Conservation (phyloP, 2,797 vertebrate genomes). For the Protonibea diacanthus region DNA sequence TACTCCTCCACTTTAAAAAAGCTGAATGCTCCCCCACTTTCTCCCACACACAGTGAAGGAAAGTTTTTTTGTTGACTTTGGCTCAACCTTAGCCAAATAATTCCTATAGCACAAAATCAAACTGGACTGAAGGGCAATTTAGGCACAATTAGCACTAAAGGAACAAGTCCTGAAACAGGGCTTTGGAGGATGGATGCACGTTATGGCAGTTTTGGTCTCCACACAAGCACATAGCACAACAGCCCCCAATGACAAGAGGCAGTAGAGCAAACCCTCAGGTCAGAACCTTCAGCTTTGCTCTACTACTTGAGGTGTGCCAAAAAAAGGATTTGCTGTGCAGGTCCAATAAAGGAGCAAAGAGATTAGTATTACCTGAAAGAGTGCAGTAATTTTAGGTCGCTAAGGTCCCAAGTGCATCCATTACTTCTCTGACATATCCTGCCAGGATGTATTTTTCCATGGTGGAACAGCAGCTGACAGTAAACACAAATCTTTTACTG, state of each 20-base stretch:
- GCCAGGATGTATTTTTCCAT: conserved; percentile 9
- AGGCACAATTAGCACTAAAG: conserved; percentile 26
- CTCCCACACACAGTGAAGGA: conserved; percentile 49
- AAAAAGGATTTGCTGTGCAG: conserved; percentile 13
- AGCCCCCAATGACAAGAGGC: background rate
- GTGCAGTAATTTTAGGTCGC: conserved; percentile 11
- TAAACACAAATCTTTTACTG: conserved; percentile 32
- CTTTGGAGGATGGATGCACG: conserved; percentile 17
- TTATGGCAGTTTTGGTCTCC: background rate
- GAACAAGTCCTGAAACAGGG: conserved; percentile 20
- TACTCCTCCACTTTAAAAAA: conserved; percentile 58
- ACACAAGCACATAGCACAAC: conserved; percentile 31
- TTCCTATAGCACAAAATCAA: conserved; percentile 38
- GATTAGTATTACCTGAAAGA: conserved; percentile 13
- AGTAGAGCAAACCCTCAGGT: conserved; percentile 19
- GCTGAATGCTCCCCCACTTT: conserved; percentile 48
- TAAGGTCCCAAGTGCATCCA: background rate
- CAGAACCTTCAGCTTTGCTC: too few species aligned
- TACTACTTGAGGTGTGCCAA: background rate
- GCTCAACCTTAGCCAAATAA: conserved; percentile 44
- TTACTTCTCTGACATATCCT: conserved; percentile 11
- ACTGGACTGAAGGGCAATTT: conserved; percentile 39
- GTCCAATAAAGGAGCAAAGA: conserved; percentile 8
- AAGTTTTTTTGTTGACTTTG: conserved; percentile 60
- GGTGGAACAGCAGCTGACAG: conserved; percentile 5